Evolutionary conservation across 1,140 invertebrate genomes (phyloP), one percentile per base, ranked within the genome.

Genomic region (Aporrectodea caliginosa): DNA sequence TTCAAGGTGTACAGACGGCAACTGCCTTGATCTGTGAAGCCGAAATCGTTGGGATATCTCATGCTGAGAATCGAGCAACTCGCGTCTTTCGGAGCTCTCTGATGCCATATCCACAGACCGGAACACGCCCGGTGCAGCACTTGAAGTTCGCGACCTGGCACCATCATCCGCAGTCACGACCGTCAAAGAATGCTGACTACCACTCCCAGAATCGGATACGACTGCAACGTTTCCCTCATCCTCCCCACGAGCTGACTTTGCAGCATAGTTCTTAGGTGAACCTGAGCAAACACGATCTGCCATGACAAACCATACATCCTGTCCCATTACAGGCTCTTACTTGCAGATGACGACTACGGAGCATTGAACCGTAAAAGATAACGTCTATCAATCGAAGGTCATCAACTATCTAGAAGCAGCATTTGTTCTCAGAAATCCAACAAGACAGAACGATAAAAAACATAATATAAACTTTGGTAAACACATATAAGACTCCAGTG

Each of bases 271-370:
- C 6, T 58, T 58, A 58, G 43, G 6, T 58, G 43, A 58, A 58
- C 22, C 22, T 58, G 22, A 58, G 43, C 43, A 58, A 58, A 22
- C 43, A 58, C 22, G 43, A 58, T 22, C 22, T 58, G 6, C 43
- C 43, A 58, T 58, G 22, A 22, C 22, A 58, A 58, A 22, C 22
- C 43, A 12, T 58, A 22, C 43, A 58, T 22, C 22, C 6, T 58
- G 43, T 58, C 43, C 43, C 43, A 58, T 58, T 58, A 58, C 43
- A 58, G 43, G 43, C n/a, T n/a, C n/a, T n/a, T n/a, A n/a, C n/a
- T n/a, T n/a, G n/a, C n/a, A n/a, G n/a, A n/a, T n/a, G n/a, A n/a
- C n/a, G n/a, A n/a, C n/a, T n/a, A n/a, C n/a, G n/a, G n/a, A n/a
- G n/a, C n/a, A n/a, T n/a, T n/a, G n/a, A n/a, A n/a, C n/a, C n/a